Evolutionary conservation across 2,797 vertebrate genomes (phyloP), one percentile per base, ranked within the genome.

Genomic region (Coracias cyanogaster): DNA sequence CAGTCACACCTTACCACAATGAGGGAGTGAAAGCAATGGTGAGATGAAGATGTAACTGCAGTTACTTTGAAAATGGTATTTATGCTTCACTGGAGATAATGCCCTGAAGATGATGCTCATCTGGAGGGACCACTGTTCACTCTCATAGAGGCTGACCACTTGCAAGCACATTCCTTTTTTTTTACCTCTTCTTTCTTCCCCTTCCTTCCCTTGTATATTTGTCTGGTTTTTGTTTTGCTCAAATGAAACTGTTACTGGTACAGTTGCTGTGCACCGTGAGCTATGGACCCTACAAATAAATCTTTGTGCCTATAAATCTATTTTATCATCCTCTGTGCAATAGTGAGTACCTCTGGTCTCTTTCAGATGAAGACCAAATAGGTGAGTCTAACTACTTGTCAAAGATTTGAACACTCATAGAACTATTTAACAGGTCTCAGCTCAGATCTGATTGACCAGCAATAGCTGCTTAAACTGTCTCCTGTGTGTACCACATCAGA

Each of bases 141-240:
- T 73, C 54, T 60, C 46, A 41, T 33, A 7, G 5, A 12, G 14
- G 10, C 4, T 48, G 12, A 16, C 20, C 15, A 26, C 13, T 33
- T 77, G 29, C 12, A 12, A 76, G 5, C 1, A 0, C 0, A 4
- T 21, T 46, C 8, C 6, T 4, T 26, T 33, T 37, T 46, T 45
- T 48, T 39, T 6, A 1, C 2, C 31, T 6, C 29, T 49, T 25
- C 57, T 58, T 9, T 20, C 58, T 77, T 31, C 5, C 25, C 8
- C 19, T 18, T 49, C 35, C 33, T 55, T 52, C 52, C 33, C 4
- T 49, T 66, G 28, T 35, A 4, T 35, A 43, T 26, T 66, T 60
- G 4, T 55, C 65, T 58, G 6, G 1, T 3, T 13, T 71, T 64
- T 43, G 4, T 28, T 84, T 67, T 8, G 22, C 46, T 21, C 11